Evolutionary conservation across 2,113 vertebrate genomes (phyloP).

Genomic region (Panthera leo): DNA sequence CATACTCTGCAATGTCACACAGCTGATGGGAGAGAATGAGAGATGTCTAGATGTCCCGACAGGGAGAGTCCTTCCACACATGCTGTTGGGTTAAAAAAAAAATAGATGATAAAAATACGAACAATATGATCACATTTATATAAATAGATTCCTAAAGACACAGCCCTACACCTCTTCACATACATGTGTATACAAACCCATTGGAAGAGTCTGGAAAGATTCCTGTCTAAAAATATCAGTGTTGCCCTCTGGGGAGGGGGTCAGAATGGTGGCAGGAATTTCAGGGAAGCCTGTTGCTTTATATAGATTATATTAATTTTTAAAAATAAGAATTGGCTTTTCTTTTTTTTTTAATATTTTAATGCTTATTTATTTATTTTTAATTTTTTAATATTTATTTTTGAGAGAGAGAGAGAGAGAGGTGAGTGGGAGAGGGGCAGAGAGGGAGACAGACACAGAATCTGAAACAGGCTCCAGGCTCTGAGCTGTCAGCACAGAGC

Average conservation of each 20-base stretch:
- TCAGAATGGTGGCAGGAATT: neutral
- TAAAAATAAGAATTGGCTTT: slow-evolving; percentile 12
- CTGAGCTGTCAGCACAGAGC: too few relatives aligned
- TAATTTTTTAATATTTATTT: too few relatives aligned
- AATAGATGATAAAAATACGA: slow-evolving; percentile 3
- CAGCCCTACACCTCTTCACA: neutral
- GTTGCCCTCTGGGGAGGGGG: neutral
- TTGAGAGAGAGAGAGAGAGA: too few relatives aligned
- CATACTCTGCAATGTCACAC: neutral
- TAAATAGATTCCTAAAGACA: slow-evolving; percentile 31
- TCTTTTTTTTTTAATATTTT: neutral
- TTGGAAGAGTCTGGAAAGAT: neutral
- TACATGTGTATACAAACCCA: neutral
- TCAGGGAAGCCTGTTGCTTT: slow-evolving; percentile 7
- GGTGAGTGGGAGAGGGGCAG: too few relatives aligned
- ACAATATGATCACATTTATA: neutral
- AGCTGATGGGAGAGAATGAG: neutral
- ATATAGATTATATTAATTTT: neutral
- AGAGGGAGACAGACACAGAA: too few relatives aligned
- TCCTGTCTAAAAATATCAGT: neutral
- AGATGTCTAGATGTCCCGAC: neutral
- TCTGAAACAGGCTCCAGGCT: too few relatives aligned
- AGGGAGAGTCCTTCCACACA: neutral
- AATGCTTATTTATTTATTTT: too few relatives aligned
- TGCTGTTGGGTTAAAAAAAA: neutral